Conservation (phyloP, 2,888 invertebrate species). For the Tanytarsus gracilentus region DNA sequence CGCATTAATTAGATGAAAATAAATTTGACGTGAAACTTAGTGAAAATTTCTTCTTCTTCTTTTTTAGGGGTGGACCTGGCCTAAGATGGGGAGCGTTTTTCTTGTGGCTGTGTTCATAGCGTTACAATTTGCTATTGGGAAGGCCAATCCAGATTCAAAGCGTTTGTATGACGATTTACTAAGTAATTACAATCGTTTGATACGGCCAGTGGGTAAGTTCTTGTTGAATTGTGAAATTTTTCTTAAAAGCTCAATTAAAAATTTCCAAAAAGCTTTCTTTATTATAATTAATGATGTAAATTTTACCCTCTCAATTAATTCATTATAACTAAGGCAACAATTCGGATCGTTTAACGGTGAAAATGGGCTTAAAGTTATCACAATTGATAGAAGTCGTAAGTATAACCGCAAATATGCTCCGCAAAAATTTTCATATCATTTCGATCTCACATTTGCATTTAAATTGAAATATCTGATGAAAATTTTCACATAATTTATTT, state of each 20-base stretch:
- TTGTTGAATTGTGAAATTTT: neutral
- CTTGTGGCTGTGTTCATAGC: constrained; percentile 64
- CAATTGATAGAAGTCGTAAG: constrained; percentile 90
- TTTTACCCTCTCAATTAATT: too few relatives aligned
- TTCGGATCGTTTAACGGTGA: constrained; percentile 87
- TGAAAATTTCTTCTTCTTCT: constrained; percentile 32
- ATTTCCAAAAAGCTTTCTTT: too few relatives aligned
- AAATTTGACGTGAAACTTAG: neutral
- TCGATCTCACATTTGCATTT: neutral
- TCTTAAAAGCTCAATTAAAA: neutral
- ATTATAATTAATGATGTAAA: too few relatives aligned
- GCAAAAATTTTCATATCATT: neutral
- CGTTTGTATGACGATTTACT: constrained; percentile 91
- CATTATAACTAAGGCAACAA: constrained; percentile 56
- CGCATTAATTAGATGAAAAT: neutral
- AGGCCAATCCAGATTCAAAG: constrained; percentile 87
- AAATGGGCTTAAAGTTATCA: constrained; percentile 83
- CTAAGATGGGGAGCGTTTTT: constrained; percentile 72
- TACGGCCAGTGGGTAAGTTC: constrained; percentile 65
- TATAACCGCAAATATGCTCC: constrained; percentile 37
- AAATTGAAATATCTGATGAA: too few relatives aligned
- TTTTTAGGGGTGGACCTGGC: constrained; percentile 72
- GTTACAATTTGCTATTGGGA: constrained; percentile 64
- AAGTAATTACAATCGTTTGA: constrained; percentile 90
- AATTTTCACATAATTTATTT: constrained; percentile 13